Percentiles rank a stretch among this genome's conserved stretches.
Conservation (phyloP, 2,888 invertebrate genomes). For the Caenorhabditis panamensis region DNA sequence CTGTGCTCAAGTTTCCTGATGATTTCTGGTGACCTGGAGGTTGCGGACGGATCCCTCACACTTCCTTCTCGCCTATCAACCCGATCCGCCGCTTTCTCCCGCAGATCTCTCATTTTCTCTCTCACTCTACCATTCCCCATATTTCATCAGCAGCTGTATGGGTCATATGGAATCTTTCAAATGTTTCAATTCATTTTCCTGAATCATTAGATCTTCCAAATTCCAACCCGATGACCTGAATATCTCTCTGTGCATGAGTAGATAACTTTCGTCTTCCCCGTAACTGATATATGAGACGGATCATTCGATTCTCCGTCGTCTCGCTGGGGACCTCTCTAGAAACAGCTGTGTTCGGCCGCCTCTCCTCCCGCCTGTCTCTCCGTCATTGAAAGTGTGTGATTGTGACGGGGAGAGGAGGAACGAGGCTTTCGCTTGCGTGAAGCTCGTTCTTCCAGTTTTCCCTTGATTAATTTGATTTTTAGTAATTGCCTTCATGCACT, state of each 20-base stretch:
- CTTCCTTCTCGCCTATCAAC: neutral
- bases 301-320: conserved; percentile 21
- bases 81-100: neutral
- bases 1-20: conserved; percentile 44
- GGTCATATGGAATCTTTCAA: conserved; percentile 5
- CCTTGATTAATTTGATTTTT: neutral
- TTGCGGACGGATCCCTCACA: neutral
- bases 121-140: conserved; percentile 10
- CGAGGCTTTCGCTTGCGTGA: conserved; percentile 19
- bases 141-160: neutral
- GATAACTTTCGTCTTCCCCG: neutral
- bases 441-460: conserved; percentile 5
- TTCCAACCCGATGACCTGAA: neutral
- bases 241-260: conserved; percentile 13
- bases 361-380: conserved; percentile 26
- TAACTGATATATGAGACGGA: conserved; percentile 33
- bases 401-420: conserved; percentile 20
- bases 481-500: neutral
- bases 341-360: conserved; percentile 45
- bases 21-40: conserved; percentile 55
- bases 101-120: conserved; percentile 10
- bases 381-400: conserved; percentile 20
- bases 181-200: neutral
- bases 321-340: conserved; percentile 37
- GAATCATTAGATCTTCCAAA: neutral